Evolutionary conservation across 92 coral and sea anemone genomes (phyloP).

Genomic region (Porites divaricata): DNA sequence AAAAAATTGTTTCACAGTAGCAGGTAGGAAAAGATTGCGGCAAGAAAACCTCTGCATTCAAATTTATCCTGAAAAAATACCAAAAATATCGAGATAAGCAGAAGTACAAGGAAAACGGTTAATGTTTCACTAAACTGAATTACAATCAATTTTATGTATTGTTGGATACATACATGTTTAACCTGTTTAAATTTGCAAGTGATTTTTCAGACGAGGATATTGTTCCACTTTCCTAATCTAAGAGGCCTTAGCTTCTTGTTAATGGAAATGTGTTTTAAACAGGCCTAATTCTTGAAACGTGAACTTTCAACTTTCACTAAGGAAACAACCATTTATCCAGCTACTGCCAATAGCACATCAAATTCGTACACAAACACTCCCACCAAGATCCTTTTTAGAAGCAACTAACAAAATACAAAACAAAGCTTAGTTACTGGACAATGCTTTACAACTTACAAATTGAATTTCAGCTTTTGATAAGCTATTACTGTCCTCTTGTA

Average conservation of each 20-base stretch:
- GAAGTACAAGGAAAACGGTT: background rate
- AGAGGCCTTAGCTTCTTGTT: too few species aligned
- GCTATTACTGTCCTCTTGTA: constrained; percentile 13
- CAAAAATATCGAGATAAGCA: background rate
- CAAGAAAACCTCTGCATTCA: background rate
- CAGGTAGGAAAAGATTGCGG: background rate
- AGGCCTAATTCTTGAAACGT: too few species aligned
- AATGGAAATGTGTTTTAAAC: too few species aligned
- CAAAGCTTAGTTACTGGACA: background rate
- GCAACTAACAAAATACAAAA: background rate
- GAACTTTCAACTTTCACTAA: too few species aligned
- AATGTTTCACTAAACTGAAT: background rate
- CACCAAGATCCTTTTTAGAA: background rate
- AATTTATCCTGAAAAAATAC: constrained; percentile 17
- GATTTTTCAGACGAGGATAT: too few species aligned
- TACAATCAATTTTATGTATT: background rate
- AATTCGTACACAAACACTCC: too few species aligned
- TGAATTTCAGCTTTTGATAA: background rate
- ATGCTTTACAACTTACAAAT: constrained; percentile 8
- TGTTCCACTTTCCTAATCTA: too few species aligned
- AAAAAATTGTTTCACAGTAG: background rate
- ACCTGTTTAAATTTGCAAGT: too few species aligned
- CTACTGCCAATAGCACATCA: too few species aligned
- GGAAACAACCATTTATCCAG: too few species aligned
- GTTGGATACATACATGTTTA: too few species aligned